Base-by-base conservation (phyloP, 2,797 vertebrate species). In the Bucorvus abyssinicus region DNA sequence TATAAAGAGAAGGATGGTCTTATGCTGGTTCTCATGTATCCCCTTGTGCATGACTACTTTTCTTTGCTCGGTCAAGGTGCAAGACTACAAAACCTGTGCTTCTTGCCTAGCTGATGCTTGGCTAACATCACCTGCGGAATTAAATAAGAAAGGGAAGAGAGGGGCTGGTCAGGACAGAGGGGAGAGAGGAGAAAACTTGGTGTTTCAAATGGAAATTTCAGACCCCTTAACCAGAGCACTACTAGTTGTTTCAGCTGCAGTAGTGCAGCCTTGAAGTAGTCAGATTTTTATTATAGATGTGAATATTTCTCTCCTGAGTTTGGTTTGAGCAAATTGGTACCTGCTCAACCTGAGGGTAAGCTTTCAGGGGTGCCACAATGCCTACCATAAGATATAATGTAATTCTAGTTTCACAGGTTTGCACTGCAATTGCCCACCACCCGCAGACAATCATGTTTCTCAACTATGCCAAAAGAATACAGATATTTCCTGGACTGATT, bases 391-490 rank as follows among this genome's bases (percentile, higher is more conserved):
- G 67, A 59, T 64, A 59, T 6, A 57, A 67, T 86, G 42, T 77
- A 82, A 90, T 69, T 70, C 56, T 79, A 53, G 50, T 81, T 91
- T 87, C 86, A 78, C 56, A 76, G 90, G 60, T 63, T 87, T 93
- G 75, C 44, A 73, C 73, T 87, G 79, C 79, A 81, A 50, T 93
- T 93, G 73, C 70, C 36, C 1, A 8, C 74, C 88, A 79, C 68
- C 79, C 93, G 80, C 74, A 91, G 84, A 91, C 89, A 85, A 69
- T 92, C 90, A 22, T 83, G 78, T 88, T 96, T 96, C 86, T 90
- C 53, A 73, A 50, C 50, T 67, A 30, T 88, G 75, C 84, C 56
- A 34, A 50, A 83, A 94, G 95, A 96, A 91, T 96, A 94, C 74
- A 95, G 92, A 95, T 96, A 56, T 38, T 65, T 83, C 22, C n/a